phyloP scores from a whole-genome alignment of 1,140 invertebrate species.

The Ditylenchus dipsaci region DNA sequence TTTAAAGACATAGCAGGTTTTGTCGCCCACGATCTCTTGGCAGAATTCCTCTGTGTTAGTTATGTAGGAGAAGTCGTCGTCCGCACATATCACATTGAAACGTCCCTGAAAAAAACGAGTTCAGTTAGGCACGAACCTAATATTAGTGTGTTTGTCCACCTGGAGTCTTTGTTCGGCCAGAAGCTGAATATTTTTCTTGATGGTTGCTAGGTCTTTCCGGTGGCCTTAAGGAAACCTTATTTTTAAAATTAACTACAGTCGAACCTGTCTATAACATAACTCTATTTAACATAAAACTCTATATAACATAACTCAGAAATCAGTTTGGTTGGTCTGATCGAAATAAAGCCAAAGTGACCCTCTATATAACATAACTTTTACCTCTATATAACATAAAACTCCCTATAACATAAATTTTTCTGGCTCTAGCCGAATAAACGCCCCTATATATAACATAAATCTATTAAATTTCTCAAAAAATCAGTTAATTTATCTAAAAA shows the following conservation, averaged over 20 bases:
- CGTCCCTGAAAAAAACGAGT: constrained; percentile 8
- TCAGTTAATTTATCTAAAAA: too few relatives aligned
- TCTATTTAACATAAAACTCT: too few relatives aligned
- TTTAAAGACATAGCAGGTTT: constrained; percentile 23
- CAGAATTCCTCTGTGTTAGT: constrained; percentile 36
- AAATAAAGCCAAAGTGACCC: too few relatives aligned
- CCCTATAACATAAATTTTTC: too few relatives aligned
- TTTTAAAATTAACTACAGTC: background rate
- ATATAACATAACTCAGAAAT: too few relatives aligned
- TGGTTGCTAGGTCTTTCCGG: constrained; percentile 7
- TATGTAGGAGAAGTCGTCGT: constrained; percentile 31
- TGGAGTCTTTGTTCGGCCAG: constrained; percentile 13
- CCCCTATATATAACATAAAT: too few relatives aligned
- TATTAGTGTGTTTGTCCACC: background rate
- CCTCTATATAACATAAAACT: too few relatives aligned
- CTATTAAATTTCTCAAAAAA: too few relatives aligned
- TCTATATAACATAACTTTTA: too few relatives aligned
- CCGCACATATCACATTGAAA: constrained; percentile 30
- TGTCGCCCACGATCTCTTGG: constrained; percentile 17
- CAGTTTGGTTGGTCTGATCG: too few relatives aligned
- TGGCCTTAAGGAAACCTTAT: constrained; percentile 16
- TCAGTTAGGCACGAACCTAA: background rate
- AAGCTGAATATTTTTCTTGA: constrained; percentile 29
- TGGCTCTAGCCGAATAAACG: too few relatives aligned
- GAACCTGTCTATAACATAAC: too few relatives aligned